Evolutionary conservation across 2,797 vertebrate genomes (phyloP).

Genomic region (Xerus rutilus): DNA sequence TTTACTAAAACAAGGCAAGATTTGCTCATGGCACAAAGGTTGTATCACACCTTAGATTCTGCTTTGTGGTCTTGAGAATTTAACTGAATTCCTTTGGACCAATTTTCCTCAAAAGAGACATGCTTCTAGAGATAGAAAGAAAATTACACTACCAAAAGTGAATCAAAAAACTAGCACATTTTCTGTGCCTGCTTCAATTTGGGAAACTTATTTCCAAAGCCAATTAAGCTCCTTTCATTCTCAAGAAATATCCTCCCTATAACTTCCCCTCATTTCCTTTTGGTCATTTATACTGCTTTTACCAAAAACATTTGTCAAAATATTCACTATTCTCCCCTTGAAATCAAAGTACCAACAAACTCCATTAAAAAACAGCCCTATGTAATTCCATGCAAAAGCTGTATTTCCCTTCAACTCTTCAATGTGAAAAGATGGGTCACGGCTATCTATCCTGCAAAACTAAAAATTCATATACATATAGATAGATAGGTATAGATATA

Average conservation of each 20-base stretch:
- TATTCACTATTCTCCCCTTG: not conserved
- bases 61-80: constrained; percentile 22
- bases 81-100: constrained; percentile 8
- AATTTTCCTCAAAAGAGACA: constrained; percentile 41
- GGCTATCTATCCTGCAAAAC: not conserved
- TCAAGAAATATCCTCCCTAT: not conserved
- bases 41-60: not conserved
- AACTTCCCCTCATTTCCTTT: not conserved
- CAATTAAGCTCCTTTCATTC: not conserved
- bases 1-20: constrained; percentile 28
- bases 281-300: not conserved
- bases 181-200: constrained; percentile 1
- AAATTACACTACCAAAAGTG: not conserved
- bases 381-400: not conserved
- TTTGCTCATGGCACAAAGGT: not conserved
- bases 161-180: constrained; percentile 19
- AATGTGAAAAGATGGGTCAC: not conserved
- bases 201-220: constrained; percentile 18
- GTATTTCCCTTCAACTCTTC: not conserved
- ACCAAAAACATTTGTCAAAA: not conserved
- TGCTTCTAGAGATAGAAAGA: not conserved
- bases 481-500: not conserved
- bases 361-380: not conserved
- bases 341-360: constrained; percentile 20
- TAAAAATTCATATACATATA: not conserved